Evolutionary conservation across 2,113 vertebrate genomes (phyloP).

Genomic region (Zeus faber): DNA sequence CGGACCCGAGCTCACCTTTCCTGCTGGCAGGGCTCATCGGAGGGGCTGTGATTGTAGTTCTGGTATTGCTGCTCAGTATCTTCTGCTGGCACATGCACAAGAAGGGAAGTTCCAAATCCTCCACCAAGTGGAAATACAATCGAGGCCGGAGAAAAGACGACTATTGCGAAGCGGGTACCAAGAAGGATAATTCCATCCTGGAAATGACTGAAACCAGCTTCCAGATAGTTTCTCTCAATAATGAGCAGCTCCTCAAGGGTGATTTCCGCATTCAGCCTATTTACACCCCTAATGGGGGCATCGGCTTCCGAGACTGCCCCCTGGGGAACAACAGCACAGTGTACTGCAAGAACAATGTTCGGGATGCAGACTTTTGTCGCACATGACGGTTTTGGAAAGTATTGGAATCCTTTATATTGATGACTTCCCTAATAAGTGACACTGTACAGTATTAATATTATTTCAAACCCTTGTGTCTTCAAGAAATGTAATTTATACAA

Average conservation of each 20-base stretch:
- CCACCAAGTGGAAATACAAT: constrained; percentile 94
- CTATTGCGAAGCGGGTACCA: constrained; percentile 92
- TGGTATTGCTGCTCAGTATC: constrained; percentile 83
- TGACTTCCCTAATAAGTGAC: constrained; percentile 36
- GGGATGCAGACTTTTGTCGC: constrained; percentile 85
- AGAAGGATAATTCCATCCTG: constrained; percentile 96
- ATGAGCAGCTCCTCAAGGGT: constrained; percentile 96
- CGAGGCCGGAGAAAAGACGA: constrained; percentile 92
- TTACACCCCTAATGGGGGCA: constrained; percentile 92
- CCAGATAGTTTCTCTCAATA: constrained; percentile 96
- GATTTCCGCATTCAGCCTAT: constrained; percentile 93
- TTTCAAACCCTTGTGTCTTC: constrained; percentile 52
- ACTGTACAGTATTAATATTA: constrained; percentile 65
- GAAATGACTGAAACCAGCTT: constrained; percentile 98
- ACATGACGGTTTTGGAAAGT: constrained; percentile 81
- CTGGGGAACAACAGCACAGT: constrained; percentile 88
- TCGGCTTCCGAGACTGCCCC: constrained; percentile 88
- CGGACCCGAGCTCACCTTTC: constrained; percentile 83
- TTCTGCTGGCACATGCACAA: constrained; percentile 96
- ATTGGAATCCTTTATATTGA: constrained; percentile 62
- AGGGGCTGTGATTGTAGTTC: constrained; percentile 85
- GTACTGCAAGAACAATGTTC: constrained; percentile 88
- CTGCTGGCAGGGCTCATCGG: constrained; percentile 88
- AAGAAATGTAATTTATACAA: constrained; percentile 85
- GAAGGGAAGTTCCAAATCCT: constrained; percentile 78